Base-by-base conservation (phyloP, 2,797 vertebrate genomes). In the Mormyrus hasselquistii region DNA sequence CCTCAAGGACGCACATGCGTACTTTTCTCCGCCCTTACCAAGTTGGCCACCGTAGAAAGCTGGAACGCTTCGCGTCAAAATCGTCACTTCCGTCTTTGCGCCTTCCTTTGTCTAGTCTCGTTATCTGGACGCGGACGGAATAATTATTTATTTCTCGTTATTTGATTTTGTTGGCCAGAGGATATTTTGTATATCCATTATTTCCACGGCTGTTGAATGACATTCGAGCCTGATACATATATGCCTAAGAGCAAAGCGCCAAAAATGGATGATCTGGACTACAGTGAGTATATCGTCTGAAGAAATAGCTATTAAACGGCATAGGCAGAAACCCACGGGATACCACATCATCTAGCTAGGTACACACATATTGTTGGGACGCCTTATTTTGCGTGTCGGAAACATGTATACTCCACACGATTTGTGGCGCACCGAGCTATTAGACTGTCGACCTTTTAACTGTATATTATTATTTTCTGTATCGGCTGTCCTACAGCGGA, bases 211-310 rank as follows among this genome's bases (percentile, higher is more conserved):
- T 91, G 92, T 95, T 97, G 95, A 95, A 97, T 97, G 96, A 97
- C 96, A 95, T 94, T 97, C 96, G 95, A 96, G 92, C 96, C 95
- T 95, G 95, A 96, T 92, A 94, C 95, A 96, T 97, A 95, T 94
- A 97, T 97, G 96, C 96, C 96, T 96, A 97, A 97, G 95, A 97
- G 94, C 94, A 97, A 97, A 97, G 94, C 96, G 91, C 96, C 96
- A 91, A 97, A 96, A 94, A 97, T 97, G 96, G 96, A 97, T 94
- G 96, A 97, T 91, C 94, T 97, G 96, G 96, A 97, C 95, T 97
- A 97, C 95, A 96, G 96, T 97, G 94, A 96, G 96, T 96, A 59
- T 76, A n/a, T 4, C 44, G 41, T 57, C 50, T 38, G n/a, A 50
- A 49, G 59, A 53, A 44, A 87, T 87, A 87, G 57, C 57, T 86